A percentile compares a stretch with the other conserved stretches of the same genome.
phyloP scores from a whole-genome alignment of 2,888 invertebrate species.

The Xestia xanthographa region DNA sequence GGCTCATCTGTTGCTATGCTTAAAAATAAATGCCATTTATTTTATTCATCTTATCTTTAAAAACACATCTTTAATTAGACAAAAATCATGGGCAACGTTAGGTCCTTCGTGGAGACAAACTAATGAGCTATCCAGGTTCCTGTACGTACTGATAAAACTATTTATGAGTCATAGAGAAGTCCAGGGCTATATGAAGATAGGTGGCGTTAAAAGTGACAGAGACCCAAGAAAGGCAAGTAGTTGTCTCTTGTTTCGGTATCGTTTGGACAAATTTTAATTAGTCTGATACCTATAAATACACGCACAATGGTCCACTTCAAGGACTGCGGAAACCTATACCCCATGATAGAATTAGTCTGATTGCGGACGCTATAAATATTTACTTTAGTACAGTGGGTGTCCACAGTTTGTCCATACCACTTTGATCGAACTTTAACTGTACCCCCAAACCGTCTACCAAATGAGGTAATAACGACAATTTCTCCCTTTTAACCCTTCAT shows the following conservation, averaged over 20 bases:
- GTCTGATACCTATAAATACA: too few relatives aligned
- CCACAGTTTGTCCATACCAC: neutral
- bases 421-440: neutral
- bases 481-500: constrained; percentile 24
- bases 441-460: neutral
- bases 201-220: neutral
- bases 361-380: neutral
- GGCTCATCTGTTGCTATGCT: too few relatives aligned
- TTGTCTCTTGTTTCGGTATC: neutral
- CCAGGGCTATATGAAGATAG: neutral
- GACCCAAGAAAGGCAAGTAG: neutral
- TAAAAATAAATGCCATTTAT: too few relatives aligned
- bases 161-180: neutral
- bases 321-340: too few relatives aligned
- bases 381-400: neutral
- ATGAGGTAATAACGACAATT: constrained; percentile 1
- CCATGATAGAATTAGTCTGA: too few relatives aligned
- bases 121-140: too few relatives aligned
- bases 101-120: too few relatives aligned
- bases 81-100: too few relatives aligned
- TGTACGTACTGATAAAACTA: neutral
- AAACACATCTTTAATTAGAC: too few relatives aligned
- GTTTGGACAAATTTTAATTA: neutral
- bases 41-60: too few relatives aligned
- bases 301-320: too few relatives aligned